A percentile compares a stretch with the other conserved stretches of the same genome.
These are phyloP conservation scores for Germaria angustata DNA, from an alignment of 2,888 invertebrate species.

Conservation along the genomic window DNA sequence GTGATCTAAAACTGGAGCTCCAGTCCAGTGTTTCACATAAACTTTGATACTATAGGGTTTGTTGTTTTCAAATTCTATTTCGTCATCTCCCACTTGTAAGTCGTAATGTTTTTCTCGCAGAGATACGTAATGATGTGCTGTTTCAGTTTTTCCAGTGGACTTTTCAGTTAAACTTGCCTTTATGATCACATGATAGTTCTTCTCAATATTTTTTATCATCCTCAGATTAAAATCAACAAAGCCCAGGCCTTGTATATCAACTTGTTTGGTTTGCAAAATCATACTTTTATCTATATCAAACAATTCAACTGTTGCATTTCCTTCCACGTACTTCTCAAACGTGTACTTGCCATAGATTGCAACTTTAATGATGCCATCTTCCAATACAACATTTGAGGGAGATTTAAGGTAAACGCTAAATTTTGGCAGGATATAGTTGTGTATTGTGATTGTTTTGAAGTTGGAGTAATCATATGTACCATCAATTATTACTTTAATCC, in stretches of 20 bases:
- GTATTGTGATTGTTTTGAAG: constrained; percentile 82
- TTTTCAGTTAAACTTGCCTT: constrained; percentile 94
- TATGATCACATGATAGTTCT: constrained; percentile 78
- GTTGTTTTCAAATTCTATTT: constrained; percentile 33
- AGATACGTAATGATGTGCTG: constrained; percentile 82
- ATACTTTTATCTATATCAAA: not conserved
- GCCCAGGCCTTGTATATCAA: constrained; percentile 87
- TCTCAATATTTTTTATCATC: constrained; percentile 79
- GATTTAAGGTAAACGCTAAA: constrained; percentile 93
- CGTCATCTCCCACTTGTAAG: not conserved
- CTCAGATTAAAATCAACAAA: constrained; percentile 83
- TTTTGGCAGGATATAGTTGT: constrained; percentile 94
- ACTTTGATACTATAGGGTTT: constrained; percentile 33
- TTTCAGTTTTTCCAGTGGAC: constrained; percentile 90
- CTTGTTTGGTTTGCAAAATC: constrained; percentile 86
- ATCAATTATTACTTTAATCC: constrained; percentile 85
- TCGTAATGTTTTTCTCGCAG: constrained; percentile 11
- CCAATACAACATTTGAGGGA: constrained; percentile 89
- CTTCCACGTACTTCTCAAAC: constrained; percentile 92
- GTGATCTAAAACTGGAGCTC: constrained; percentile 21
- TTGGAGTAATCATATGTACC: constrained; percentile 65
- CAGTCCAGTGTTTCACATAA: constrained; percentile 43
- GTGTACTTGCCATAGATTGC: constrained; percentile 83
- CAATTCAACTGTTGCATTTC: constrained; percentile 85
- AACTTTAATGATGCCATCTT: constrained; percentile 86